Percentiles rank a stretch among this genome's conserved stretches.
These are phyloP conservation scores for Bos javanicus DNA, from an alignment of 2,113 vertebrate species.

Conservation along the genomic window DNA sequence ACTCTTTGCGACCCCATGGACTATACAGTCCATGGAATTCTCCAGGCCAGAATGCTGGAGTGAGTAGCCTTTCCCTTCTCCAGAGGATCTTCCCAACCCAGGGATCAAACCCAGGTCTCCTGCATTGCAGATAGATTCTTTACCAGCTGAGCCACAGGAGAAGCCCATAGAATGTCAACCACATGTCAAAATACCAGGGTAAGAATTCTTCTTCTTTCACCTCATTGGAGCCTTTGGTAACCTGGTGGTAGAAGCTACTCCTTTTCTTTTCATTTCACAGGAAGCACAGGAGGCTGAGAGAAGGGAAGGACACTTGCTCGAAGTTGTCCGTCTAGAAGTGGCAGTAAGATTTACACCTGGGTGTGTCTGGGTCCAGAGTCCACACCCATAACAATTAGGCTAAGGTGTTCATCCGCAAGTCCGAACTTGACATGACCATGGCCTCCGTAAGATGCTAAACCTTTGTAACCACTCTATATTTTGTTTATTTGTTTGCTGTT, in stretches of 20 bases:
- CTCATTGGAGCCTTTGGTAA: neutral
- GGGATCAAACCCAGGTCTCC: neutral
- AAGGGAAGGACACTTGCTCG: no score
- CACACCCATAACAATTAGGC: neutral
- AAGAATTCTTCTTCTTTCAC: neutral
- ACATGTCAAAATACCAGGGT: neutral
- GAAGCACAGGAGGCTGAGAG: neutral
- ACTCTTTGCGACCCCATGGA: neutral
- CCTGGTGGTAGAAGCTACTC: neutral
- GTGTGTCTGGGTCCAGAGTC: neutral
- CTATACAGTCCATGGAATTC: neutral
- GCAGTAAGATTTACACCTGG: neutral
- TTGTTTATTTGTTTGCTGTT: neutral
- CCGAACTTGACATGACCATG: neutral
- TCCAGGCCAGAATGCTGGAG: neutral
- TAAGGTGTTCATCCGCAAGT: neutral
- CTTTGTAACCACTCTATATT: neutral
- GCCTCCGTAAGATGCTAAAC: neutral
- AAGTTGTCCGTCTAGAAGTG: neutral
- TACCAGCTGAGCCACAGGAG: neutral
- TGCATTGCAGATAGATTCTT: neutral
- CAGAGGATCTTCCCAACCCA: neutral
- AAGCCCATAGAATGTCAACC: neutral
- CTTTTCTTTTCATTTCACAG: neutral
- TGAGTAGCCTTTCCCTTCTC: neutral